A percentile compares a stretch with the other conserved stretches of the same genome.
Conservation (phyloP, 92 coral and sea anemone species). For the Zoanthus solanderi region DNA sequence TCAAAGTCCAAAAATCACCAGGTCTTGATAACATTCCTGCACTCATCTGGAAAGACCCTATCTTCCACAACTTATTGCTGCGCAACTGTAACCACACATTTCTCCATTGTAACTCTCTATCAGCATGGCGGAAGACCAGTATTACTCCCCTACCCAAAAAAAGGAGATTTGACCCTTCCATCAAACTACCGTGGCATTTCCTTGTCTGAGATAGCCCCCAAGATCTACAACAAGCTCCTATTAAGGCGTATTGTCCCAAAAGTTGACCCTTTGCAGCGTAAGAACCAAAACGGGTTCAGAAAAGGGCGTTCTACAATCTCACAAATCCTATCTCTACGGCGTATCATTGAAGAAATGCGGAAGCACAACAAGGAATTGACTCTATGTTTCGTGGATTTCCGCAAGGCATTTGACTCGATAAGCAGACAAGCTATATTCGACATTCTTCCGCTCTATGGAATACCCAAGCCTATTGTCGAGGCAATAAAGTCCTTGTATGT, state of each 20-base stretch:
- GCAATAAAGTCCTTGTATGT: slow-evolving; percentile 29
- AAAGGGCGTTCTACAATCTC: too few relatives aligned
- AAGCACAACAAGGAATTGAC: slow-evolving; percentile 40
- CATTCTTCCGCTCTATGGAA: slow-evolving; percentile 55
- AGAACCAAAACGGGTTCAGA: neutral
- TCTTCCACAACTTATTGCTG: slow-evolving; percentile 47
- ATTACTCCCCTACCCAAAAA: slow-evolving; percentile 54
- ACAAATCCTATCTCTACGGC: too few relatives aligned
- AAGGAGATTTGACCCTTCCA: slow-evolving; percentile 52
- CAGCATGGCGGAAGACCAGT: slow-evolving; percentile 63
- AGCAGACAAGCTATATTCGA: slow-evolving; percentile 53
- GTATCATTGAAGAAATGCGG: neutral
- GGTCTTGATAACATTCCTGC: slow-evolving; percentile 60
- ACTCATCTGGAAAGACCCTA: slow-evolving; percentile 57
- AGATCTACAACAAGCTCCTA: slow-evolving; percentile 62
- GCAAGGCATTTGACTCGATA: slow-evolving; percentile 63
- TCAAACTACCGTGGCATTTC: slow-evolving; percentile 52
- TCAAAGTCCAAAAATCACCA: slow-evolving; percentile 11
- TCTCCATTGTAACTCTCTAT: slow-evolving; percentile 26
- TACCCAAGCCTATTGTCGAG: slow-evolving; percentile 38
- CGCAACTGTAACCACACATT: slow-evolving; percentile 27
- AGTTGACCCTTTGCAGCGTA: slow-evolving; percentile 30
- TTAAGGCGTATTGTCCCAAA: slow-evolving; percentile 31
- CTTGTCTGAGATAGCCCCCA: slow-evolving; percentile 52
- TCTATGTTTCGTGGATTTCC: neutral